A percentile compares a stretch with the other conserved stretches of the same genome.
phyloP scores from a whole-genome alignment of 2,113 vertebrate species.

The Tiliqua scincoides region DNA sequence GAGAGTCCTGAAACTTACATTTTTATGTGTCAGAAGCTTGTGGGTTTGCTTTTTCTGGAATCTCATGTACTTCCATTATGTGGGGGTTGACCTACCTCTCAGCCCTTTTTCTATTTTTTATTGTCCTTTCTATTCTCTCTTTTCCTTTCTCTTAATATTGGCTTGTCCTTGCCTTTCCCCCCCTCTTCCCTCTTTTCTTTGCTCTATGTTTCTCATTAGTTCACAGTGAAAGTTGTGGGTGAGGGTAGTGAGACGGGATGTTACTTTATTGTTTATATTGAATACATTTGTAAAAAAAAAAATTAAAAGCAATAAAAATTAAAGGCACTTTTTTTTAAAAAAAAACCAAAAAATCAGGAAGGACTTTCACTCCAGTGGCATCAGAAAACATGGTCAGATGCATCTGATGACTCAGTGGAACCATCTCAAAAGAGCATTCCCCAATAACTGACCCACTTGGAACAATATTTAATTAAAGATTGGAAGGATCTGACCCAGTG shows the following conservation, averaged over 20 bases:
- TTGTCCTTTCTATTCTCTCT: neutral
- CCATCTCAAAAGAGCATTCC: neutral
- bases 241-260: neutral
- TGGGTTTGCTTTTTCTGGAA: neutral
- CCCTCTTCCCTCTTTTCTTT: neutral
- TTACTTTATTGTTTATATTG: neutral
- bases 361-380: neutral
- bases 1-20: neutral
- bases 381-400: neutral
- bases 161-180: neutral
- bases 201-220: neutral
- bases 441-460: slow-evolving; percentile 29
- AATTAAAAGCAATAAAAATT: neutral
- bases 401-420: neutral
- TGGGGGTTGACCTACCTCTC: neutral
- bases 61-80: neutral
- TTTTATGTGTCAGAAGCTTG: neutral
- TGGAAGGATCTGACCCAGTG: neutral
- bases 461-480: neutral
- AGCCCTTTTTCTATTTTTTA: neutral
- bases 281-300: neutral
- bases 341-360: neutral
- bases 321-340: neutral
- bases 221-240: neutral
- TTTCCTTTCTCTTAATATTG: neutral